Percentiles rank a stretch among this genome's conserved stretches.
Conservation (phyloP, 1,140 invertebrate genomes). For the Drosophila arizonae region DNA sequence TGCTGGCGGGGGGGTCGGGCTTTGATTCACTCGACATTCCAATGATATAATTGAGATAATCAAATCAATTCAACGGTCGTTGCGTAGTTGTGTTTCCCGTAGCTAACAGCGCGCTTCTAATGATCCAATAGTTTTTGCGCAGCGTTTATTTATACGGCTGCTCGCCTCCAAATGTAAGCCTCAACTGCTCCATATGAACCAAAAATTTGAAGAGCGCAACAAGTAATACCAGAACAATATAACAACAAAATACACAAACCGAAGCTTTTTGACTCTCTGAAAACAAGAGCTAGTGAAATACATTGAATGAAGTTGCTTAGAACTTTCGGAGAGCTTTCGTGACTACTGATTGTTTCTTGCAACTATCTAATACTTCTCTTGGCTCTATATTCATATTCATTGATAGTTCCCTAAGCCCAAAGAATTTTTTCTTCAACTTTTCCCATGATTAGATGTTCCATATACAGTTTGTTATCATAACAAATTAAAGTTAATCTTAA, state of each 20-base stretch:
- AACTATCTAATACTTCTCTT: too few species aligned
- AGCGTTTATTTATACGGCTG: conserved; percentile 12
- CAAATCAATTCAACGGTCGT: neutral
- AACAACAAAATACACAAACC: neutral
- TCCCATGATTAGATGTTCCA: too few species aligned
- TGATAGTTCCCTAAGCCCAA: too few species aligned
- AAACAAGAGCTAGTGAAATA: neutral
- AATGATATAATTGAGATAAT: neutral
- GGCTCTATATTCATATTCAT: too few species aligned
- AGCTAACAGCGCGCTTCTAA: conserved; percentile 6
- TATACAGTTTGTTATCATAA: too few species aligned
- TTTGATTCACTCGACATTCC: conserved; percentile 29
- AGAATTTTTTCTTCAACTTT: too few species aligned
- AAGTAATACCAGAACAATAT: neutral
- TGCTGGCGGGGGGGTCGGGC: conserved; percentile 4
- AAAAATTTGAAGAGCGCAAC: neutral
- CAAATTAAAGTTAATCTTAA: too few species aligned
- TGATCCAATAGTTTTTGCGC: neutral
- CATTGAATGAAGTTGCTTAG: neutral
- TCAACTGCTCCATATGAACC: conserved; percentile 3
- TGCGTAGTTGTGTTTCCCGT: neutral
- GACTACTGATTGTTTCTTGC: too few species aligned
- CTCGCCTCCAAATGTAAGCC: neutral
- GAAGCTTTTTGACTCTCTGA: conserved; percentile 10
- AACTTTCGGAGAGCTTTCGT: conserved; percentile 5